Conservation (phyloP, 2,888 invertebrate genomes). For the Allophyes oxyacanthae region DNA sequence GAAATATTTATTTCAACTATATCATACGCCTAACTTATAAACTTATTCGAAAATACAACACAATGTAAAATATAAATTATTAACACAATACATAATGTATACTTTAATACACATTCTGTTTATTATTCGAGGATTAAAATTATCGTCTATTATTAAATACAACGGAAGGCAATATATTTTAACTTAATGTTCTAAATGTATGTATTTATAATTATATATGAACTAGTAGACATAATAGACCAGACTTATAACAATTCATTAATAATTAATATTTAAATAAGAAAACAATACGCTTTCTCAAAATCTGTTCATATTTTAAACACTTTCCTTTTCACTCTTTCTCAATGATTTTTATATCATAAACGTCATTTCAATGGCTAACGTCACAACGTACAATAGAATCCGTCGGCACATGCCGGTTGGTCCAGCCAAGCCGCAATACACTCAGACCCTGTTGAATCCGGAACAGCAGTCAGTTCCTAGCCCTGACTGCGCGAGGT, state of each 20-base stretch:
- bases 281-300: no score
- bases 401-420: no score
- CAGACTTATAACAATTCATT: no score
- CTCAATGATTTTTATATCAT: no score
- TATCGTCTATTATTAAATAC: constrained; percentile 1
- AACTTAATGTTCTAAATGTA: constrained; percentile 1
- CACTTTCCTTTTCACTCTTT: no score
- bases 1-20: constrained; percentile 12
- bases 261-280: no score
- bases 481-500: no score
- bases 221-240: no score
- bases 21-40: constrained; percentile 17
- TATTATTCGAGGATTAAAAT: background rate
- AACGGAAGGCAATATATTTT: constrained; percentile 3
- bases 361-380: no score
- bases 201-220: no score
- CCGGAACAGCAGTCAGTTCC: background rate
- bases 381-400: no score
- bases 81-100: constrained; percentile 20
- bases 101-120: constrained; percentile 1
- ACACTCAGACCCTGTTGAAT: background rate
- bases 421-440: background rate
- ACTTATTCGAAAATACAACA: constrained; percentile 7
- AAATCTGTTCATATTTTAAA: no score
- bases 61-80: constrained; percentile 15